phyloP scores from a whole-genome alignment of 2,113 vertebrate species.

The Tyto alba region DNA sequence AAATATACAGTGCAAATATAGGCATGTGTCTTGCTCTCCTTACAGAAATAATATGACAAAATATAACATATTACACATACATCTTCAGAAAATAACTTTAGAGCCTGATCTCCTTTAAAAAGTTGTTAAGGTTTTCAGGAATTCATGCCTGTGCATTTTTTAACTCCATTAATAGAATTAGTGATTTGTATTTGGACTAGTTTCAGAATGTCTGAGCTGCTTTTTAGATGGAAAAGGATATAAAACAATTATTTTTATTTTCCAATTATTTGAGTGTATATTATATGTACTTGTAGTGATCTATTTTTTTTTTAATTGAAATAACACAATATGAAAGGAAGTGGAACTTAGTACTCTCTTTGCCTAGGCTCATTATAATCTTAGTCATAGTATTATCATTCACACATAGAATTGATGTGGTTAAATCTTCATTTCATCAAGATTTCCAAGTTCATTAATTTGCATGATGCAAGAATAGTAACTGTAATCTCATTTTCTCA shows the following conservation, averaged over 20 bases:
- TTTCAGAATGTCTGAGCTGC: background rate
- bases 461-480: constrained; percentile 29
- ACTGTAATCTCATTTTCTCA: constrained; percentile 2
- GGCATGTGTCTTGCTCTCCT: background rate
- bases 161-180: background rate
- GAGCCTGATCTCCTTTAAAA: background rate
- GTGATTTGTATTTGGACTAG: background rate
- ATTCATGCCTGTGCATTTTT: background rate
- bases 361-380: background rate
- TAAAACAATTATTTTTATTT: background rate
- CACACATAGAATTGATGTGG: background rate
- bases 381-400: background rate
- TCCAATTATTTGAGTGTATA: background rate
- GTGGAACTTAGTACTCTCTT: background rate
- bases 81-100: background rate
- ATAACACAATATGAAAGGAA: background rate
- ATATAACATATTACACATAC: background rate
- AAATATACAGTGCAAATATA: background rate
- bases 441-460: constrained; percentile 34
- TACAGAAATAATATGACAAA: background rate
- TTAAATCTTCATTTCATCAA: constrained; percentile 19
- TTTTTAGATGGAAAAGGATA: background rate
- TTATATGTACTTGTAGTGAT: background rate
- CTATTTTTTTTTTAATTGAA: background rate
- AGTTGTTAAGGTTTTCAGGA: background rate